These are phyloP conservation scores for Thymallus thymallus DNA, from an alignment of 2,113 vertebrate species.

Conservation along the genomic window DNA sequence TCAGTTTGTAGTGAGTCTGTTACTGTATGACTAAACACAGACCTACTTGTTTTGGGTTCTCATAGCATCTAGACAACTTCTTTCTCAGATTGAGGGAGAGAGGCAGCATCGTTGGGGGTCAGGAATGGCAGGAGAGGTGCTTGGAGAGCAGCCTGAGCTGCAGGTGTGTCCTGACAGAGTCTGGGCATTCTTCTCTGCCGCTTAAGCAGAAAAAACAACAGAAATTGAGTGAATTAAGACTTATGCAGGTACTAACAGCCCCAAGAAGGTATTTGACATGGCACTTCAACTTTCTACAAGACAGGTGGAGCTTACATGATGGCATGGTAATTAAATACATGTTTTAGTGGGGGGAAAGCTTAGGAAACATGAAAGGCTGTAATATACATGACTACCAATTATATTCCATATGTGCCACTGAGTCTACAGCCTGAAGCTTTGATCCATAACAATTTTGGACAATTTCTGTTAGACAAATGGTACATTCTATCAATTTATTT, in stretches of 20 bases:
- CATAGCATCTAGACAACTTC: not conserved
- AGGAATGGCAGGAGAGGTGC: not conserved
- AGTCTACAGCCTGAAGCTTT: not conserved
- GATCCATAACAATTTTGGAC: not conserved
- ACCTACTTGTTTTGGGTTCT: not conserved
- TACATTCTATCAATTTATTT: not conserved
- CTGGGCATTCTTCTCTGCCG: constrained; percentile 59
- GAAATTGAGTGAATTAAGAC: constrained; percentile 60
- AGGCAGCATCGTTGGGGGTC: constrained; percentile 6
- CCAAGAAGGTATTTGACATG: constrained; percentile 34
- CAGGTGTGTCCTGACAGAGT: constrained; percentile 55
- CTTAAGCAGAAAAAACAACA: constrained; percentile 64
- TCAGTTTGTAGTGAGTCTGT: not conserved
- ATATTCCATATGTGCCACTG: not conserved
- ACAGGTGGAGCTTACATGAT: constrained; percentile 25
- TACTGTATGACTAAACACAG: too few relatives aligned
- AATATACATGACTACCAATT: constrained; percentile 5
- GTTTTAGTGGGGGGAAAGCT: constrained; percentile 11
- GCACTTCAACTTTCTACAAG: constrained; percentile 25
- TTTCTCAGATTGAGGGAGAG: not conserved
- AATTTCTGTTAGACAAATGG: too few relatives aligned
- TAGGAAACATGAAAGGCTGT: constrained; percentile 10
- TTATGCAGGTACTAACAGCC: constrained; percentile 55
- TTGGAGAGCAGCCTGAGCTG: not conserved
- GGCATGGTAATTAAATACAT: constrained; percentile 37